Conservation (phyloP, 2,113 vertebrate species). For the Malurus alboscapulatus region DNA sequence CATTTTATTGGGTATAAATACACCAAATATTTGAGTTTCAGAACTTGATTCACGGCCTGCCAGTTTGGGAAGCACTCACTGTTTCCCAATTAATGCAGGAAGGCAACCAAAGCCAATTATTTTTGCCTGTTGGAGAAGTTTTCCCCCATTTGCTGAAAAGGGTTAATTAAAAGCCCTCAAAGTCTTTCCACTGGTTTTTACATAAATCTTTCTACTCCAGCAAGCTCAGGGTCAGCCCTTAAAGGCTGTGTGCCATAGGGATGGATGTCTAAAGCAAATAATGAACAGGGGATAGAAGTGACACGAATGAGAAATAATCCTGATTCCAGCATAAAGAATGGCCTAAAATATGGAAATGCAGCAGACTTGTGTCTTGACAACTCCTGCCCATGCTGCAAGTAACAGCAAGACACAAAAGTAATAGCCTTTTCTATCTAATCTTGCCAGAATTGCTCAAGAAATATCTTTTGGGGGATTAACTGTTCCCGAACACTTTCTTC, state of each 20-base stretch:
- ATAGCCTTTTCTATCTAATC: neutral
- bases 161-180: neutral
- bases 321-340: neutral
- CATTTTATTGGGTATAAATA: neutral
- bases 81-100: neutral
- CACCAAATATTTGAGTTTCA: neutral
- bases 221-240: neutral
- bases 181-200: neutral
- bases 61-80: neutral
- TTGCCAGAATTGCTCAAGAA: conserved; percentile 32
- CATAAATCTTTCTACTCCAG: neutral
- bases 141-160: neutral
- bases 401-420: neutral
- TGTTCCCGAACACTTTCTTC: conserved; percentile 41
- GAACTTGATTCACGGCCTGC: neutral
- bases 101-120: neutral
- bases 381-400: neutral
- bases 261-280: neutral
- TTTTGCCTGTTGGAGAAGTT: neutral
- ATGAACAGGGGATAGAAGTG: neutral
- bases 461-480: conserved; percentile 29
- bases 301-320: neutral
- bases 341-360: neutral
- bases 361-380: neutral
- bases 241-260: neutral